These are phyloP conservation scores for Lasioglossum calceatum DNA, from an alignment of 2,888 invertebrate genomes.

Conservation along the genomic window DNA sequence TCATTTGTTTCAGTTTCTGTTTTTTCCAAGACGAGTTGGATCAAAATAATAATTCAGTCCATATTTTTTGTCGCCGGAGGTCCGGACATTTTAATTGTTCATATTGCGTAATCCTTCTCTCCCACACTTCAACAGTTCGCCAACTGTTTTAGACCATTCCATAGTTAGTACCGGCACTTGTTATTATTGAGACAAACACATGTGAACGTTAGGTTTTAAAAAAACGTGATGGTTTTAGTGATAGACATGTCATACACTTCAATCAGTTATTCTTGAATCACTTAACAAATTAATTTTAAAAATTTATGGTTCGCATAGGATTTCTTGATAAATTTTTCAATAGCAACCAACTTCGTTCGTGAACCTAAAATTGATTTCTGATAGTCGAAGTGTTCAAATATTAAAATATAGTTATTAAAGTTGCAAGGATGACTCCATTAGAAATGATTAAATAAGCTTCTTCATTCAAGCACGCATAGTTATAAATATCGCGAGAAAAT, in stretches of 20 bases:
- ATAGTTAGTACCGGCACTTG: not conserved
- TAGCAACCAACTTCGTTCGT: not conserved
- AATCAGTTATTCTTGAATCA: no score
- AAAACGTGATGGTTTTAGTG: no score
- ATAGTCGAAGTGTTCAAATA: not conserved
- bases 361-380: not conserved
- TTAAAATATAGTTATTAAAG: not conserved
- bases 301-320: not conserved
- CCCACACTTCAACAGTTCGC: not conserved
- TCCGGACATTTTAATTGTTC: not conserved
- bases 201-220: not conserved
- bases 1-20: no score
- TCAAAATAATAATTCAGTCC: not conserved
- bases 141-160: not conserved
- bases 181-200: not conserved
- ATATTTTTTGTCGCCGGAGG: not conserved
- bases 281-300: not conserved
- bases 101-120: not conserved
- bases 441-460: no score
- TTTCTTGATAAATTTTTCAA: not conserved
- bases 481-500: no score
- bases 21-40: not conserved
- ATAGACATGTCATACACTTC: no score
- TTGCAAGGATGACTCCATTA: no score
- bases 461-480: no score